phyloP scores from a whole-genome alignment of 2,113 vertebrate genomes.

The Rhabdomys dilectus region DNA sequence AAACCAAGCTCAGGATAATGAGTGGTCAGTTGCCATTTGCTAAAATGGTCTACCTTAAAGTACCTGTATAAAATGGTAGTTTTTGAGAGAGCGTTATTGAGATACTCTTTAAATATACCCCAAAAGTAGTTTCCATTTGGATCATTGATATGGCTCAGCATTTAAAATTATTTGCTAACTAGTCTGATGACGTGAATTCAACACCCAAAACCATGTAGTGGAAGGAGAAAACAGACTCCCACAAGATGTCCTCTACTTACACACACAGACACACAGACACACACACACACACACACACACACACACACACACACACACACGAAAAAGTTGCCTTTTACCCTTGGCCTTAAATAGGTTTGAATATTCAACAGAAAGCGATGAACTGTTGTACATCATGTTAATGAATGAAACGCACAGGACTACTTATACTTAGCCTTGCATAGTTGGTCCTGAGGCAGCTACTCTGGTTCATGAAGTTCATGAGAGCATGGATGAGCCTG shows the following conservation, averaged over 20 bases:
- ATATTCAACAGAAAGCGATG: not conserved
- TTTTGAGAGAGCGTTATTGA: conserved; percentile 52
- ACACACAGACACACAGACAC: rapidly evolving
- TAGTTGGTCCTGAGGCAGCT: not conserved
- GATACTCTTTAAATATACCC: not conserved
- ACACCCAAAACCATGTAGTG: not conserved
- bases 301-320: not conserved
- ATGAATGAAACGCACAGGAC: not conserved
- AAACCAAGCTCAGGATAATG: conserved; percentile 37
- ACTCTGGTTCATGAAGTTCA: not conserved
- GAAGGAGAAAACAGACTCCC: not conserved
- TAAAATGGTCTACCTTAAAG: conserved; percentile 8
- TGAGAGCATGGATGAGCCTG: not conserved
- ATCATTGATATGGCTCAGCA: not conserved
- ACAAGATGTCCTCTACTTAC: not conserved
- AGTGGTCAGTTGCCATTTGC: not conserved
- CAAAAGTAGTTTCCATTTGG: conserved; percentile 19
- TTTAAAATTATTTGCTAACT: not conserved
- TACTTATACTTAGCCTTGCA: conserved; percentile 5
- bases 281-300: not conserved
- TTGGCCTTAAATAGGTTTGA: conserved; percentile 25
- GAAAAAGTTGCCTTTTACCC: not conserved
- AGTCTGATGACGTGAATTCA: not conserved
- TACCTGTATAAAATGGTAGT: not conserved
- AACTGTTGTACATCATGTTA: not conserved